Conservation (phyloP, 2,113 vertebrate genomes). For the Beaufortia kweichowensis region DNA sequence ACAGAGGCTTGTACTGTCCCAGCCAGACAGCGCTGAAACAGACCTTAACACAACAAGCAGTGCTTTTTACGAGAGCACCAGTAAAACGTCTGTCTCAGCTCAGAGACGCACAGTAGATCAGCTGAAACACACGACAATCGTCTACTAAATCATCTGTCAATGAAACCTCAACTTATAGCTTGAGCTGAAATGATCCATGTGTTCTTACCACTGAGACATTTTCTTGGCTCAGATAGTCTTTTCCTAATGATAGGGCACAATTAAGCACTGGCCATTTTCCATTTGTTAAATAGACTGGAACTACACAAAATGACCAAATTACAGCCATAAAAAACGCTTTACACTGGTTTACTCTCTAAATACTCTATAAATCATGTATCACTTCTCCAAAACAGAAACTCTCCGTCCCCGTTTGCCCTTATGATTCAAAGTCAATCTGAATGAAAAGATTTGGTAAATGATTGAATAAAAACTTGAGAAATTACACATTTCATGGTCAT, state of each 20-base stretch:
- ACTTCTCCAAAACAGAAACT: too few species aligned
- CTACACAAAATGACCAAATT: not conserved
- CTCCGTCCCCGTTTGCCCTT: too few species aligned
- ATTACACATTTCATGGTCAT: conserved; percentile 1
- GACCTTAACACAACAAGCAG: conserved; percentile 40
- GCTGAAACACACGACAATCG: not conserved
- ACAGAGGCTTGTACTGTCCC: conserved; percentile 42
- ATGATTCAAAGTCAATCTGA: not conserved
- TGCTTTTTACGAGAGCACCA: conserved; percentile 34
- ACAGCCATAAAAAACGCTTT: not conserved
- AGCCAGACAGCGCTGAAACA: conserved; percentile 29
- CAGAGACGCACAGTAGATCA: conserved; percentile 4
- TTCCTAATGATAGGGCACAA: not conserved
- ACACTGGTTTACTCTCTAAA: not conserved
- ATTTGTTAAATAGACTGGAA: conserved; percentile 11
- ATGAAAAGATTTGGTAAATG: not conserved
- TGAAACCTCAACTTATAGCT: not conserved
- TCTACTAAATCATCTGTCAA: conserved; percentile 23
- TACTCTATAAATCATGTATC: too few species aligned
- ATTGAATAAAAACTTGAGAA: not conserved
- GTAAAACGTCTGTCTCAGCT: conserved; percentile 34
- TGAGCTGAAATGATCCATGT: not conserved
- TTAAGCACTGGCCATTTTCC: not conserved
- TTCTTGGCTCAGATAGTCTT: not conserved
- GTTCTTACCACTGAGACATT: not conserved